Base-by-base conservation (phyloP, 2,113 vertebrate genomes). In the Carassius gibelio region DNA sequence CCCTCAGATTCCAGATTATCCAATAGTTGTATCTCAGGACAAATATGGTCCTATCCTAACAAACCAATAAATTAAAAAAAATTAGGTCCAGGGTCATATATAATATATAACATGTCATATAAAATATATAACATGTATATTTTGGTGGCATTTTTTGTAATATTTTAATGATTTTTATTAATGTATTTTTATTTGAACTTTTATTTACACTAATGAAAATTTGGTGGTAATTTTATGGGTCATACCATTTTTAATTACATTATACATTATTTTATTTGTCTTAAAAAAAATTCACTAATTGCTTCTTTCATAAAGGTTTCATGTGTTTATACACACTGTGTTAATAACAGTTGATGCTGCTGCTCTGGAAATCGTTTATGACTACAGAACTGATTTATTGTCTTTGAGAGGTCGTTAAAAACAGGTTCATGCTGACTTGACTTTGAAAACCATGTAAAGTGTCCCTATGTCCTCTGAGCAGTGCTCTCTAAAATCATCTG, bases 391-490 rank as follows among this genome's bases (percentile, higher is more conserved):
- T 75, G 72, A 50, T 50, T 75, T 48, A 75, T 48, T 75, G 72
- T 50, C n/a, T 23, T 26, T 8, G 57, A 50, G 42, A 50, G 42
- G 72, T 75, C 1, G 21, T 75, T 50, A 23, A 50, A 72, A 50
- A 50, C 72, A 50, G 42, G 19, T 26, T 75, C 42, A 75, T 48
- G 42, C 21, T 75, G 42, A 48, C 19, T 11, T 75, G 42, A 75
- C 71, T 13, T 75, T 75, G 42, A 75, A 48, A 75, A 8, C 5
- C 42, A 15, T 23, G 42, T 15, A 15, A 48, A 74, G 71, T 75
- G 72, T 75, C 11, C 72, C n/a, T 8, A 13, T 50, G 72, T 85
- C 5, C 77, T 50, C 52, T 80, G 23, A 85, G 21, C 10, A 74
- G 30, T 3, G 3, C 36, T n/a, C 34, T 69, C 36, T 42, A 42